Evolutionary conservation across 2,888 invertebrate genomes (phyloP).

Genomic region (Cordilura impudica): DNA sequence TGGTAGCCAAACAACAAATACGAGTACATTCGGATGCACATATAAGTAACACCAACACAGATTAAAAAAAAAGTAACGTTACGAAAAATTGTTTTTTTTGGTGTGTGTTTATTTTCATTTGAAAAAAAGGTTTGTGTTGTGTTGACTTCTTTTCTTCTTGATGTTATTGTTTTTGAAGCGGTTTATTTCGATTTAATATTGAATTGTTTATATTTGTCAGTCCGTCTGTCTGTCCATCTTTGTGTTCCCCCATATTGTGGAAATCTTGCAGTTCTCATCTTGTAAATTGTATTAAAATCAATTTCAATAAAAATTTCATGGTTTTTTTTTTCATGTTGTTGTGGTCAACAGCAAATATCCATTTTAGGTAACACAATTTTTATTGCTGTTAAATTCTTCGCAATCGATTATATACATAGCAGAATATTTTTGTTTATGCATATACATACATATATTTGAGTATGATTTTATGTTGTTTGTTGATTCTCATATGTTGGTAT

Average conservation of each 20-base stretch:
- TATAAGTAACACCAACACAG: not conserved
- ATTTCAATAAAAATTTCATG: conserved; percentile 49
- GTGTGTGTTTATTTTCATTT: not conserved
- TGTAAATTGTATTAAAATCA: conserved; percentile 50
- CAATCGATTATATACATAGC: conserved; percentile 49
- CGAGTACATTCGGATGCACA: not conserved
- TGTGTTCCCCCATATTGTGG: conserved; percentile 20
- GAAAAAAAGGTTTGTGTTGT: not conserved
- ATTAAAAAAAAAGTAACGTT: conserved; percentile 29
- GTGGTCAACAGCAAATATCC: conserved; percentile 48
- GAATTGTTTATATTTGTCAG: conserved; percentile 46
- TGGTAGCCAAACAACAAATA: not conserved
- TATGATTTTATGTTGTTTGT: not conserved
- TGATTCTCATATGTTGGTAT: not conserved
- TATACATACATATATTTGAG: not conserved
- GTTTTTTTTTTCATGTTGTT: conserved; percentile 18
- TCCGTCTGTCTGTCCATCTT: not conserved
- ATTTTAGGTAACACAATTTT: conserved; percentile 59
- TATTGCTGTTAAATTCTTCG: conserved; percentile 57
- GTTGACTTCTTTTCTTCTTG: conserved; percentile 19
- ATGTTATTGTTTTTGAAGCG: conserved; percentile 17
- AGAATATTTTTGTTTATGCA: not conserved
- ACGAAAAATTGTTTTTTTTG: conserved; percentile 7
- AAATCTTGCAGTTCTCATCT: conserved; percentile 48
- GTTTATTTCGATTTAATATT: conserved; percentile 56